Evolutionary conservation across 2,888 invertebrate species (phyloP).

Genomic region (Operophtera brumata): DNA sequence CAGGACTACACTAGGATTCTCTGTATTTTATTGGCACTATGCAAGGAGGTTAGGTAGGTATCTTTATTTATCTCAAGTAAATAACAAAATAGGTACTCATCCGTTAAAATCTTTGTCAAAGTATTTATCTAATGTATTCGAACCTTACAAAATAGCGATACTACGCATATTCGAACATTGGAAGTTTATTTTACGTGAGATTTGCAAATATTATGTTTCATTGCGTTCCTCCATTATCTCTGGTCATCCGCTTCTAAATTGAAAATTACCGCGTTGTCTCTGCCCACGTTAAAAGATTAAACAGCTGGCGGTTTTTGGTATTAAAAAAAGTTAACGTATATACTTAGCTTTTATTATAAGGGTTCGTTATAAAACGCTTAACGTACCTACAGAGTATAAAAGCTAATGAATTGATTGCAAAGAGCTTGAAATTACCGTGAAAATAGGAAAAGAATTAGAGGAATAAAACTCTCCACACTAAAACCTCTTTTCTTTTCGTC

Average conservation of each 20-base stretch:
- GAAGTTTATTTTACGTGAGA: slow-evolving; percentile 14
- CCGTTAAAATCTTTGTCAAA: slow-evolving; percentile 8
- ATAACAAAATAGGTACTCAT: background rate
- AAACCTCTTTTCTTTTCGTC: slow-evolving; percentile 2
- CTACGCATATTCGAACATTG: no score
- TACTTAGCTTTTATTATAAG: background rate
- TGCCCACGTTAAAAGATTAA: slow-evolving; percentile 19
- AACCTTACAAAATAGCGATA: no score
- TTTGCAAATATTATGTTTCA: slow-evolving; percentile 11
- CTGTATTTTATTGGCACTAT: no score
- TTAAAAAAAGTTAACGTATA: slow-evolving; percentile 2
- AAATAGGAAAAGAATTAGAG: background rate
- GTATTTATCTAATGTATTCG: background rate
- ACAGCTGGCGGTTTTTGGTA: slow-evolving; percentile 6
- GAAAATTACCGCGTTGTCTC: slow-evolving; percentile 26
- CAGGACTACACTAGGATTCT: no score
- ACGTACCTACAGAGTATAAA: slow-evolving; percentile 10
- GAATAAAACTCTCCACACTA: background rate
- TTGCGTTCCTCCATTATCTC: slow-evolving; percentile 18
- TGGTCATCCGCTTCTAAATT: slow-evolving; percentile 30
- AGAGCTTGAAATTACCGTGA: slow-evolving; percentile 4
- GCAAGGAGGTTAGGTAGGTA: no score
- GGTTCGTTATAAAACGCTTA: slow-evolving; percentile 11
- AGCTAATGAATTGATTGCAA: slow-evolving; percentile 30
- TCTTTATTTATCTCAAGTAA: background rate